Base-by-base conservation (phyloP, 2,113 vertebrate genomes). In the Noctilio leporinus region DNA sequence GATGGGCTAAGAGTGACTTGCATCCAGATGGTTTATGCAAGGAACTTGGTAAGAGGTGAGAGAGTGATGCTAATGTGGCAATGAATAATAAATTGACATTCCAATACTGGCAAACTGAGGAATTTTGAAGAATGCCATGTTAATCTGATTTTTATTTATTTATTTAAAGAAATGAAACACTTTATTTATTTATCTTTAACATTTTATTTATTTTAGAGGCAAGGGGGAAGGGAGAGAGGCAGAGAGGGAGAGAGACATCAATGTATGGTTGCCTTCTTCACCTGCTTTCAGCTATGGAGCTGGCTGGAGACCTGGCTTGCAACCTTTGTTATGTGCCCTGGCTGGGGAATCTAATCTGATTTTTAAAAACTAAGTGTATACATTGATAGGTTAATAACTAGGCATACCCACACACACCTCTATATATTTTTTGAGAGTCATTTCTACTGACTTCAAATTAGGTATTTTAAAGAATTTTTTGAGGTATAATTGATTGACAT, bases 11-110 rank as follows among this genome's bases (percentile, higher is more conserved):
- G 93, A 55, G 53, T 96, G 95, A 95, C 89, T 96, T 93, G 91
- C 49, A 95, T 98, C 97, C 98, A 98, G 98, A 98, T 97, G 98
- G 98, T 97, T 98, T 98, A 95, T 97, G 96, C 59, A 83, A 96
- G 98, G 97, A 98, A 96, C 96, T 97, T 96, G 97, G 97, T 97
- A 53, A 97, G 96, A 97, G 97, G 96, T 97, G 91, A 96, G 75
- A 96, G 87, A 91, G 87, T 86, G 86, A 73, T 0, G 3, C 67
- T 80, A 80, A 83, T 97, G 96, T 98, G 97, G 96, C 97, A 86
- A 89, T 97, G 98, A 98, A 97, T 98, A 98, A 98, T 98, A 98
- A 98, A 97, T 98, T 98, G 94, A 96, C 88, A 91, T 97, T 98
- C 96, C 97, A 98, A 91, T 98, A 98, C 98, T 98, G 98, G 98